phyloP scores from a whole-genome alignment of 1,140 invertebrate species.

The Pseudobourletiella spinata region DNA sequence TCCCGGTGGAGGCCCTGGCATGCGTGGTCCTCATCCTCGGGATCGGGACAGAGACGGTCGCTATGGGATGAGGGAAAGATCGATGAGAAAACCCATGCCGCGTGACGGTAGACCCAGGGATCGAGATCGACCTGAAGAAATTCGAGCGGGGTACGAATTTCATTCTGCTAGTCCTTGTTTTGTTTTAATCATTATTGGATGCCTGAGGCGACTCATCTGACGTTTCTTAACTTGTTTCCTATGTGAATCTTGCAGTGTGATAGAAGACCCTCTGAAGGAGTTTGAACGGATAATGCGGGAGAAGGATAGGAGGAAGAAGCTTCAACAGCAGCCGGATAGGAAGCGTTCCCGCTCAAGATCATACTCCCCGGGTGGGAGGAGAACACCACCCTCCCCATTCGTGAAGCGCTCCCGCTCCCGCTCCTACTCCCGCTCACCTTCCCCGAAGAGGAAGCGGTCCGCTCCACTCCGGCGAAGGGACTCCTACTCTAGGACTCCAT shows the following conservation, averaged over 20 bases:
- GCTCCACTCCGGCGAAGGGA: slow-evolving; percentile 22
- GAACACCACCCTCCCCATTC: slow-evolving; percentile 36
- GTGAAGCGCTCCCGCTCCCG: slow-evolving; percentile 37
- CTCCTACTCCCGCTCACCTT: slow-evolving; percentile 36
- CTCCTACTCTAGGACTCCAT: slow-evolving; percentile 39
- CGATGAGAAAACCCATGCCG: neutral
- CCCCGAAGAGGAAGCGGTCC: slow-evolving; percentile 28
- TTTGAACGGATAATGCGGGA: slow-evolving; percentile 75
- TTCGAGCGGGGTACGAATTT: slow-evolving; percentile 11
- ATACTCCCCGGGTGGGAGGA: slow-evolving; percentile 34
- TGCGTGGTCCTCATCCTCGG: neutral
- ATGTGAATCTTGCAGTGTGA: too few species aligned
- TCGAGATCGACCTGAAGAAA: slow-evolving; percentile 5
- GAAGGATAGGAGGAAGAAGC: slow-evolving; percentile 53
- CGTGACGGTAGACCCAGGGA: slow-evolving; percentile 7
- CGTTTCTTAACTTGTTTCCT: too few species aligned
- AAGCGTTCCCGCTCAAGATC: slow-evolving; percentile 28
- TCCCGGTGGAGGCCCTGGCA: neutral
- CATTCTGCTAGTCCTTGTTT: too few species aligned
- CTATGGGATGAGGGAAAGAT: slow-evolving; percentile 5
- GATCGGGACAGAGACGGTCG: neutral
- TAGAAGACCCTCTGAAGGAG: slow-evolving; percentile 70
- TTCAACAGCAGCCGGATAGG: slow-evolving; percentile 14
- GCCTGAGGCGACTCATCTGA: too few species aligned
- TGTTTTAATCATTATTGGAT: too few species aligned